Conservation (phyloP, 2,113 vertebrate species). For the Raphicerus campestris region DNA sequence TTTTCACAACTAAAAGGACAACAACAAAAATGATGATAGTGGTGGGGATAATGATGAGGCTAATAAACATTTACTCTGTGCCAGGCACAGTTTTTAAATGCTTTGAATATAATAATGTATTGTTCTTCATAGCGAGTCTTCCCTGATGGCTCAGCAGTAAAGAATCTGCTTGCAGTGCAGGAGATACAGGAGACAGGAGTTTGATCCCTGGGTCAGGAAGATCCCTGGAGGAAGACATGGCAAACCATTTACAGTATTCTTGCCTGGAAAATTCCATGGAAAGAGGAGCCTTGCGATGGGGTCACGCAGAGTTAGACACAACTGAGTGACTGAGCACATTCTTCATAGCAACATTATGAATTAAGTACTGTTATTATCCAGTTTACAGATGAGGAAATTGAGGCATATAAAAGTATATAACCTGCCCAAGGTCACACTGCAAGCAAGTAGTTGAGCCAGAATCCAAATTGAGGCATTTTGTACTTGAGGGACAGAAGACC, state of each 20-base stretch:
- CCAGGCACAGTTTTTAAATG: not conserved
- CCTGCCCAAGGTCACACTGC: not conserved
- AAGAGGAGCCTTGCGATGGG: not conserved
- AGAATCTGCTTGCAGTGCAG: not conserved
- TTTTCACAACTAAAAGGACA: not conserved
- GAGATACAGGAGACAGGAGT: not conserved
- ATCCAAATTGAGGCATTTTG: not conserved
- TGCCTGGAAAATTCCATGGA: not conserved
- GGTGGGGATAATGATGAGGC: not conserved
- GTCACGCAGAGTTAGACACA: not conserved
- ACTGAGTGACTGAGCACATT: not conserved
- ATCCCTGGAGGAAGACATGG: not conserved
- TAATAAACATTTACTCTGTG: not conserved
- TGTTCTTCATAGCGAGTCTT: not conserved
- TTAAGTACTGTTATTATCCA: not conserved
- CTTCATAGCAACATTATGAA: not conserved
- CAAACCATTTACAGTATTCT: not conserved
- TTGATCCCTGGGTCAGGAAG: not conserved
- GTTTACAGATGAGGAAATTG: not conserved
- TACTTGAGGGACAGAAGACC: not conserved
- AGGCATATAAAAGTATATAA: not conserved
- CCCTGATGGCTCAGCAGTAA: not conserved
- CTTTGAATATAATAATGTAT: not conserved
- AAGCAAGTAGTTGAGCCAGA: not conserved
- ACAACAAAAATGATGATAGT: not conserved